Evolutionary conservation across 2,888 invertebrate genomes (phyloP), one percentile per base, ranked within the genome.

Genomic region (Mythimna pallens): DNA sequence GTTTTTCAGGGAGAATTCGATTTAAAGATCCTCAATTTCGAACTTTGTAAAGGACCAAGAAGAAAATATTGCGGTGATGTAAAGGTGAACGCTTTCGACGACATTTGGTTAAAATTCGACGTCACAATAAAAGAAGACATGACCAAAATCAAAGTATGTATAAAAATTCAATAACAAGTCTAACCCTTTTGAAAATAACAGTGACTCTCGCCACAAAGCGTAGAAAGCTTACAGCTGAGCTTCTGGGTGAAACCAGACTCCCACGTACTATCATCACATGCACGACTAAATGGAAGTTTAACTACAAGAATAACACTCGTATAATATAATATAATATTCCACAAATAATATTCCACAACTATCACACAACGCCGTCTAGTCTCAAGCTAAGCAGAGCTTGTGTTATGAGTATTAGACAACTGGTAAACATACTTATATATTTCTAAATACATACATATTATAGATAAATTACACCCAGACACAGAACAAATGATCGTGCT

Each of bases 1-100:
- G 12, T 20, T 65, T 75, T 76, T n/a, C 75, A 76, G 78, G 75
- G 75, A 30, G 75, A 78, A 71, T 76, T 71, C 3, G 50, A 71
- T 72, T 30, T 76, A 63, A 76, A 78, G 14, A 2, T 78, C 43
- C 43, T 50, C n/a, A 52, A 52, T 3, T 71, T 52, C 22, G 14
- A 52, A 52, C 0, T 50, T 10, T 76, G 75, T 52, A 78, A 78
- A 17, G 61, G 50, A 17, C 75, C 75, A 43, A 78, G 14, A 71
- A 70, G 36, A 43, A 75, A 71, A 40, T 70, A 55, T 50, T 78
- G 57, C 12, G 70, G 36, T 0, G 47, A 70, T 40, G 61, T 75
- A 12, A 61, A 70, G 0, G 59, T n/a, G 17, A n/a, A n/a, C 17
- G 1, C 25, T 9, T 25, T 6, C 22, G 9, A 75, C 7, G 78